Base-by-base conservation (phyloP, 2,888 invertebrate genomes). In the Stomorhina lunata region DNA sequence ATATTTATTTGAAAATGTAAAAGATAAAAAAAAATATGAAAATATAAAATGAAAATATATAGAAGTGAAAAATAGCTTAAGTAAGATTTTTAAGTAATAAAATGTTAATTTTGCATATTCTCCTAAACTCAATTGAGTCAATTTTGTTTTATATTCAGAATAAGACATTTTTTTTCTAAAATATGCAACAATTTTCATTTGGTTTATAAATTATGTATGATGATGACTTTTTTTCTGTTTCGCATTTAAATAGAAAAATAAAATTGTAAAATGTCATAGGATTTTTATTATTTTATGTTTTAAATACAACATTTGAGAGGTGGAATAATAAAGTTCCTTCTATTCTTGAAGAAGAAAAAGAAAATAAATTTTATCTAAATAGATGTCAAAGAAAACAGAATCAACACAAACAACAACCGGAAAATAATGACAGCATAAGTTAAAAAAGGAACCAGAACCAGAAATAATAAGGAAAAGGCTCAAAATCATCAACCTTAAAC, bases 341-440 rank as follows among this genome's bases (percentile, higher is more conserved):
- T n/a, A n/a, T n/a, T n/a, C n/a, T n/a, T n/a, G n/a, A n/a, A n/a
- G n/a, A n/a, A n/a, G n/a, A n/a, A n/a, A n/a, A n/a, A 10, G 55
- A 63, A 63, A 73, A 34, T 48, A 29, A 17, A 65, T 29, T 75
- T 55, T 68, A 66, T 68, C 66, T 80, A 80, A 80, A 73, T 75
- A 59, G 55, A 69, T 53, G 68, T 50, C 75, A 80, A 45, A 61
- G 48, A 10, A 55, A 55, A 53, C 25, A 77, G 48, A 45, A 48
- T 40, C 15, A 37, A 32, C 29, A 63, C 25, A 50, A 37, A 12
- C 34, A 55, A 43, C 34, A 45, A 53, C 40, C 55, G 32, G 75
- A 55, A 32, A 20, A 59, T 50, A 59, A 10, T 4, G 27, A 15
- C 34, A 17, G 34, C 40, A 66, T n/a, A n/a, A n/a, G n/a, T n/a